Base-by-base conservation (phyloP, 2,888 invertebrate species). In the Acleris holmiana region DNA sequence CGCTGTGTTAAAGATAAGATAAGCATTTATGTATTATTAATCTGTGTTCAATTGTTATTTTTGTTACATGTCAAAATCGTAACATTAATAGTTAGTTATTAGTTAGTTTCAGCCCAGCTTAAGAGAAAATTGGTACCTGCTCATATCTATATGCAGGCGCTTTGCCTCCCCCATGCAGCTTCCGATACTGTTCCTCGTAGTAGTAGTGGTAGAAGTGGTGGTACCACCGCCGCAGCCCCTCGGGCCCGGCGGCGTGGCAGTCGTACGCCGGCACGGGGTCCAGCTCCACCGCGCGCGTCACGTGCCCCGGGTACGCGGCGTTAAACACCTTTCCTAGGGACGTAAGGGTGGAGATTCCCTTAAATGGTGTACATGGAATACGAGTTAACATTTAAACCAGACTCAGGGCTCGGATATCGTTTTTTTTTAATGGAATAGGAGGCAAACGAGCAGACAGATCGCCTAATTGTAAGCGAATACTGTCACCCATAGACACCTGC, bases 301-400 rank as follows among this genome's bases (percentile, higher is more conserved):
- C 93, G 82, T 82, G 88, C 76, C 69, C 95, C 67, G 82, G 95
- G 89, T 80, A 94, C 49, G 84, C 94, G 83, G 80, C 75, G 73
- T 88, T 82, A 74, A 82, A 89, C 40, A 80, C 70, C 73, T 88
- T 88, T 6, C 89, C 91, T 91, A 73, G 0, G 66, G 73, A 56
- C 23, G 5, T 44, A 2, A 15, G 41, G 7, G 23, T 23, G 23
- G 13, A 35, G 8, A 13, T 35, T 35, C 35, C 4, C 13, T 35
- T 35, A 10, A 29, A 25, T 1, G 7, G n/a, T n/a, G n/a, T n/a
- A n/a, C n/a, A n/a, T n/a, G n/a, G n/a, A n/a, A n/a, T n/a, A n/a
- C n/a, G n/a, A n/a, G n/a, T n/a, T n/a, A n/a, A n/a, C n/a, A n/a
- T n/a, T n/a, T n/a, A n/a, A n/a, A n/a, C n/a, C n/a, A n/a, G n/a